These are phyloP conservation scores for Steinernema carpocapsae DNA, from an alignment of 2,888 invertebrate genomes.

Conservation along the genomic window DNA sequence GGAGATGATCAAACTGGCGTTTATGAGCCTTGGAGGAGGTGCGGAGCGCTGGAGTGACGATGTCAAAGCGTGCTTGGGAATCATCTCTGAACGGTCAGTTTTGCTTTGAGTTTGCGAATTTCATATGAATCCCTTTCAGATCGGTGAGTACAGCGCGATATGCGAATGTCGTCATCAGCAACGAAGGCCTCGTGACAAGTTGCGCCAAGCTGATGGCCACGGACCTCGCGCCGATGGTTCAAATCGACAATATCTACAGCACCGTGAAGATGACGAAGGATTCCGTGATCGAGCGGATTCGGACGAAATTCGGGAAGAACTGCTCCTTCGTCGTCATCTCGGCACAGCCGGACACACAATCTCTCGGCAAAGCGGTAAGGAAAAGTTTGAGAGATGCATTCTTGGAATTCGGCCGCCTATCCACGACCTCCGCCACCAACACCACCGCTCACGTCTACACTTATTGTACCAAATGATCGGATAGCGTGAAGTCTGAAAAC, in stretches of 20 bases:
- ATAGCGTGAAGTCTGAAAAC: no score
- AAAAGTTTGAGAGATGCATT: neutral
- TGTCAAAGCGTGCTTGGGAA: slow-evolving; percentile 12
- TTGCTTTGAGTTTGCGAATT: neutral
- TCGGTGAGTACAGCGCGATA: neutral
- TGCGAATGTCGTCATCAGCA: slow-evolving; percentile 17
- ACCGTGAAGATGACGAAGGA: slow-evolving; percentile 27
- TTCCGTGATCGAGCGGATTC: slow-evolving; percentile 2
- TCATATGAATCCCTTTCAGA: neutral
- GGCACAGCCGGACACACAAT: neutral
- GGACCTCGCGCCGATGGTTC: neutral
- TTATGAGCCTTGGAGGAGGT: neutral
- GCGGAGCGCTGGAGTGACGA: neutral
- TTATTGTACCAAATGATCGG: no score
- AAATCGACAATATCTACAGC: slow-evolving; percentile 23
- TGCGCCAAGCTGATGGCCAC: slow-evolving; percentile 19
- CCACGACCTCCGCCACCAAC: no score
- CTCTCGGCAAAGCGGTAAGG: slow-evolving; percentile 6
- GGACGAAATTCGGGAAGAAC: slow-evolving; percentile 19
- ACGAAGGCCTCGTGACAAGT: slow-evolving; percentile 15
- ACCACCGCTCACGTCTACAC: no score
- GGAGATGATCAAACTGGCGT: neutral
- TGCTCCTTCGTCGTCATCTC: slow-evolving; percentile 26
- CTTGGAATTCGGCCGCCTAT: no score
- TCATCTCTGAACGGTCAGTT: neutral